Evolutionary conservation across 2,888 invertebrate species (phyloP).

Genomic region (Pseudoips prasinana): DNA sequence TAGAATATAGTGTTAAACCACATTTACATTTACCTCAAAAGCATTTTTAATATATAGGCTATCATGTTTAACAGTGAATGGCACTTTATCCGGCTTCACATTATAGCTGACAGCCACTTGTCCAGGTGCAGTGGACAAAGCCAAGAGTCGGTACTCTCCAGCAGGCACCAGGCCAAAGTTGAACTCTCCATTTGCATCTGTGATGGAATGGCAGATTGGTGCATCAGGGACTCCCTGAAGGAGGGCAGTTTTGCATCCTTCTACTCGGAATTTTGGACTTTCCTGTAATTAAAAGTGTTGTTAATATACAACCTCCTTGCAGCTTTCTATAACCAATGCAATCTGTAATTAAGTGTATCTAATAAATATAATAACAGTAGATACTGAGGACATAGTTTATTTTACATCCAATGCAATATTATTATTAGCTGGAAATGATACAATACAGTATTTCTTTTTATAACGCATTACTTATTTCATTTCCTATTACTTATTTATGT

Average conservation of each 20-base stretch:
- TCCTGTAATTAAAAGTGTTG: slow-evolving; percentile 53
- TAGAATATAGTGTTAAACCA: too few relatives aligned
- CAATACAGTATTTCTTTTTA: too few relatives aligned
- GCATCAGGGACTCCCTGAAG: slow-evolving; percentile 81
- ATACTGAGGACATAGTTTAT: too few relatives aligned
- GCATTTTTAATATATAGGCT: slow-evolving; percentile 83
- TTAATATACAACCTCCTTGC: too few relatives aligned
- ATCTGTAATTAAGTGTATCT: too few relatives aligned
- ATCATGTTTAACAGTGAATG: slow-evolving; percentile 87
- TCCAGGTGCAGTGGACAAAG: slow-evolving; percentile 75
- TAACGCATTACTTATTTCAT: too few relatives aligned
- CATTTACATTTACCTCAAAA: slow-evolving; percentile 85
- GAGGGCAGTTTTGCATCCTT: slow-evolving; percentile 83
- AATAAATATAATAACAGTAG: too few relatives aligned
- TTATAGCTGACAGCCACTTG: slow-evolving; percentile 87
- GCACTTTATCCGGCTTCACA: slow-evolving; percentile 86
- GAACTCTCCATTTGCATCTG: slow-evolving; percentile 89
- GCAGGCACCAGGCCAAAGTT: slow-evolving; percentile 89
- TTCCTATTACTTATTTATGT: too few relatives aligned
- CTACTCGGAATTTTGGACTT: slow-evolving; percentile 66
- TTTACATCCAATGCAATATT: too few relatives aligned
- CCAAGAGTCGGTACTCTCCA: slow-evolving; percentile 89
- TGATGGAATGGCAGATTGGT: slow-evolving; percentile 88
- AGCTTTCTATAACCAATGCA: too few relatives aligned
- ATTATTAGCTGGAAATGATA: too few relatives aligned